phyloP scores from a whole-genome alignment of 37 sponge, comb jelly and placozoan genomes.

The Axinella damicornis region DNA sequence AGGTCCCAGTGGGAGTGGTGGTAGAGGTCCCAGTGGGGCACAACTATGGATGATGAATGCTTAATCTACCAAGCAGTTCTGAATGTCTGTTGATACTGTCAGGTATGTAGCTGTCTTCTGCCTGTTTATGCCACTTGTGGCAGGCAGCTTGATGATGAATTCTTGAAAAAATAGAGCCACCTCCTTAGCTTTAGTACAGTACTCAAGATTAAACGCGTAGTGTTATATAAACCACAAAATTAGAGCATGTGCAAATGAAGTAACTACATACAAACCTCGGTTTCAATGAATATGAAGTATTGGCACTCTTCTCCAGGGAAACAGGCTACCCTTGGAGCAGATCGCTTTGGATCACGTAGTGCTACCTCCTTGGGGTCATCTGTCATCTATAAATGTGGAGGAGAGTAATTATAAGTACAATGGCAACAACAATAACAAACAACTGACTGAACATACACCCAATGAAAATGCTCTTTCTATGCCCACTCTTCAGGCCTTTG shows the following conservation, averaged over 20 bases:
- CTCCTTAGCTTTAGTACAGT: constrained; percentile 2
- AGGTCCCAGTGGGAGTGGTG: too few species aligned
- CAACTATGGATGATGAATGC: too few species aligned
- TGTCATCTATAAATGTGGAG: not conserved
- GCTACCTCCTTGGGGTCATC: constrained; percentile 1
- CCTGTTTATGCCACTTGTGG: not conserved
- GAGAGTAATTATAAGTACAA: not conserved
- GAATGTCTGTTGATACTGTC: constrained; percentile 17
- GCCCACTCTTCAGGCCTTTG: too few species aligned
- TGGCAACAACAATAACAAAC: not conserved
- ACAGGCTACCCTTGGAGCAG: constrained; percentile 14
- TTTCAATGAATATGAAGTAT: constrained; percentile 18
- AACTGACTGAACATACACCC: not conserved
- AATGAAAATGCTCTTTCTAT: not conserved
- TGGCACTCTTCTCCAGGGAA: constrained; percentile 4
- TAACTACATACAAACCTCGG: not conserved
- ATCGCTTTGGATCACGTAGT: not conserved
- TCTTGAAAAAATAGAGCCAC: constrained; percentile 39
- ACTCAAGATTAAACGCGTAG: constrained; percentile 32
- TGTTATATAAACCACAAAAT: constrained; percentile 14
- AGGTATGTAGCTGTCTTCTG: constrained; percentile 34
- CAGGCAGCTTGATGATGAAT: constrained; percentile 30
- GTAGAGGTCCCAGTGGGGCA: too few species aligned
- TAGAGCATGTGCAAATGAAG: constrained; percentile 1
- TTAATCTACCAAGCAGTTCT: too few species aligned